Evolutionary conservation across 2,888 invertebrate genomes (phyloP), one percentile per base, ranked within the genome.

Genomic region (Trilocha varians): DNA sequence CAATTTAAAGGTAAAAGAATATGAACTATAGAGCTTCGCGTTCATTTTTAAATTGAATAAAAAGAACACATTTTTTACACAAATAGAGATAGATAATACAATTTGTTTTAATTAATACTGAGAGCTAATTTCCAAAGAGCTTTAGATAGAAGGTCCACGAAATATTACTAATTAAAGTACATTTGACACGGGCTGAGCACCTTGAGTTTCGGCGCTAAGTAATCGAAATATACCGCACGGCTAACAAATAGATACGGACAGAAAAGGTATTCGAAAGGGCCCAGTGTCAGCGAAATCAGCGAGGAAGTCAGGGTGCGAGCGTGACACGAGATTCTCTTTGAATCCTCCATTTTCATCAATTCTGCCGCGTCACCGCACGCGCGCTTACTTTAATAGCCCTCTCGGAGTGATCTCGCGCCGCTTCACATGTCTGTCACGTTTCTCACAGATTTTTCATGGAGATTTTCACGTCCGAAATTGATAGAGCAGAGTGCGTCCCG

Each of bases 371-470:
- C 79, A 77, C 62, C 61, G 60, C 67, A 63, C 66, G 62, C 65
- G 57, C 62, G 59, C 55, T 47, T 47, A 49, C 57, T 57, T 55
- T 68, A 63, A 69, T 65, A 59, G 62, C 58, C 55, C 52, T 57
- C 63, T 62, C 56, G 46, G 52, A 45, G 50, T 47, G 48, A 54
- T 47, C 55, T 50, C 55, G 49, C 45, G 46, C 55, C 56, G 55
- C 65, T 71, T 67, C 66, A 67, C 63, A 68, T 64, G 66, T 65
- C 59, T 61, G 58, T 64, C 74, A 69, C 70, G 74, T 69, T 53
- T 50, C 54, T 46, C 52, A 50, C 45, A 67, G 64, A 75, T 73
- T 74, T 70, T 74, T 70, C 68, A 70, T 66, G 55, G 59, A 59
- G 66, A 68, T 65, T 70, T 69, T 59, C 56, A 50, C 59, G 55